Percentiles rank a stretch among this genome's conserved stretches.
Conservation (phyloP, 2,797 vertebrate species). For the Cossypha niveicapilla region DNA sequence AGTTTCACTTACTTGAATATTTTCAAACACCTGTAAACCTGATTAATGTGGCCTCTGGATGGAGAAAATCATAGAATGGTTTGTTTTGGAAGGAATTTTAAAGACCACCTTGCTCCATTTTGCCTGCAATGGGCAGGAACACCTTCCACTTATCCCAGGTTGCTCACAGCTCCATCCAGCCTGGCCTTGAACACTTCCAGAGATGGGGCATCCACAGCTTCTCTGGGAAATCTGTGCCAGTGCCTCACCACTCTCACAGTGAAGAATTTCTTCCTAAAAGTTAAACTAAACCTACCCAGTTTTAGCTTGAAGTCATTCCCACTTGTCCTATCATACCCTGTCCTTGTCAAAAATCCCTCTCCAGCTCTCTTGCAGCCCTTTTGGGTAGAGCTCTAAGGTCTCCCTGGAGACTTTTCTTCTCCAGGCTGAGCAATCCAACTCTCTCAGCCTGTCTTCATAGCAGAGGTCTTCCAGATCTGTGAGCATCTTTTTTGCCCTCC, state of each 20-base stretch:
- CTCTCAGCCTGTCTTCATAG: background rate
- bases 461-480: background rate
- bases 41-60: background rate
- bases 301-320: background rate
- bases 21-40: background rate
- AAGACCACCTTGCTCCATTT: background rate
- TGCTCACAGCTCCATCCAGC: background rate
- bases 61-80: background rate
- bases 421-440: background rate
- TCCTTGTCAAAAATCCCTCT: background rate
- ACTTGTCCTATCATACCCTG: background rate
- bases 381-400: background rate
- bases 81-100: background rate
- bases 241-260: background rate
- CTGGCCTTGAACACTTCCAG: background rate
- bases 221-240: background rate
- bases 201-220: rapidly evolving
- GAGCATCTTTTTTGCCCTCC: background rate
- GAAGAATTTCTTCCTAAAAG: background rate
- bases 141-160: background rate
- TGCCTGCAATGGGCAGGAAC: rapidly evolving
- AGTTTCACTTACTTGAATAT: background rate
- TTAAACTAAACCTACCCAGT: background rate
- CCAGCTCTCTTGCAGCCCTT: background rate
- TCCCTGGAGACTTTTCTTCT: background rate